Conservation (phyloP, 2,113 vertebrate genomes). For the Malurus elegans region DNA sequence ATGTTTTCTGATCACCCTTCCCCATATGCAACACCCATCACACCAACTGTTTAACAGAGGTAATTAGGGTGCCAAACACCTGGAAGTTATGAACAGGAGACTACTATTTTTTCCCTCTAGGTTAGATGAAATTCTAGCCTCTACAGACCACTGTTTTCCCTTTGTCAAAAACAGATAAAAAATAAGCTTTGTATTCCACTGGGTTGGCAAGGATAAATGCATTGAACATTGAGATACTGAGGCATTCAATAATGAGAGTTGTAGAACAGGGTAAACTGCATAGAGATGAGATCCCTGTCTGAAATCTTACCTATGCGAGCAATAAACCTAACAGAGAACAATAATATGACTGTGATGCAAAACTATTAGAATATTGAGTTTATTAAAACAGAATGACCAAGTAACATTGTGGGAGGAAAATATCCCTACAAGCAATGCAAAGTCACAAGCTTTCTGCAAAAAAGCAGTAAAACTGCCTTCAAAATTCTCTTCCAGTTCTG, state of each 20-base stretch:
- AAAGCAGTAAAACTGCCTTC: not conserved
- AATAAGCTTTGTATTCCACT: not conserved
- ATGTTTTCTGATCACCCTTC: not conserved
- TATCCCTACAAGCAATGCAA: not conserved
- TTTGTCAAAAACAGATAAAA: not conserved
- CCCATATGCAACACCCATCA: not conserved
- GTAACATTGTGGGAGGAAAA: not conserved
- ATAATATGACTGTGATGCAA: not conserved
- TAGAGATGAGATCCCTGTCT: not conserved
- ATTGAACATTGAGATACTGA: not conserved
- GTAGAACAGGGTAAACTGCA: not conserved
- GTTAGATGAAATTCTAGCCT: not conserved
- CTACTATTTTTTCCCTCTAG: not conserved
- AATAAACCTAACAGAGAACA: not conserved
- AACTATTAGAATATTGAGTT: not conserved
- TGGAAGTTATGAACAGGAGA: not conserved
- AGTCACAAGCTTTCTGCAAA: not conserved
- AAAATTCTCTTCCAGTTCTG: not conserved
- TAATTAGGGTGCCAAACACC: not conserved
- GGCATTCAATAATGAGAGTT: not conserved
- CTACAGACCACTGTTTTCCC: fast-evolving
- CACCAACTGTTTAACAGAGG: not conserved
- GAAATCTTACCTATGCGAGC: not conserved
- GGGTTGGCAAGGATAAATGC: not conserved
- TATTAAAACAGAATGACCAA: not conserved